Percentiles rank a stretch among this genome's conserved stretches.
phyloP scores from a whole-genome alignment of 2,888 invertebrate genomes.

The Piscicola geometra region DNA sequence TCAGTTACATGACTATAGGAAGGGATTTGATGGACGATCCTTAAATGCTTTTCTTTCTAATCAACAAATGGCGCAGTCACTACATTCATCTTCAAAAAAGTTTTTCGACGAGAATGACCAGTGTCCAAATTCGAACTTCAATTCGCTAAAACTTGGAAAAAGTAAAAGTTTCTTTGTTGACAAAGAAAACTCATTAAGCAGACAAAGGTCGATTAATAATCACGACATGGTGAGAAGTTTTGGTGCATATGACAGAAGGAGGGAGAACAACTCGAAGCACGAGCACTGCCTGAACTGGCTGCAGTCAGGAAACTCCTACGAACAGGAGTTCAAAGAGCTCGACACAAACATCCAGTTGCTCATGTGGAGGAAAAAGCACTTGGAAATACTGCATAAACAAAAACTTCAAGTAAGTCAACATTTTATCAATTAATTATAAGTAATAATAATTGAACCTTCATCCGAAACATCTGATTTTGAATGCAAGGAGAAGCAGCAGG shows the following conservation, averaged over 20 bases:
- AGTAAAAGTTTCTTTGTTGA: too few relatives aligned
- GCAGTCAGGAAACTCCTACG: slow-evolving; percentile 5
- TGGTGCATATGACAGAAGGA: neutral
- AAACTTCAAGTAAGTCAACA: slow-evolving; percentile 28
- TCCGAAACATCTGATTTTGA: too few relatives aligned
- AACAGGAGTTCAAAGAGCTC: slow-evolving; percentile 28
- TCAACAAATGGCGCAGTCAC: too few relatives aligned
- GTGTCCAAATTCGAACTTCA: too few relatives aligned
- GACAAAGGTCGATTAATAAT: neutral
- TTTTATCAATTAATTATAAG: too few relatives aligned
- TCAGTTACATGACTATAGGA: too few relatives aligned
- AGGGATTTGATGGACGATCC: too few relatives aligned
- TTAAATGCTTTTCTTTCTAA: too few relatives aligned
- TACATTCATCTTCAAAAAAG: too few relatives aligned
- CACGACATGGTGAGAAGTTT: slow-evolving; percentile 1
- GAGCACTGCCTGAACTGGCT: slow-evolving; percentile 31
- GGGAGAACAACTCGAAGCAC: neutral
- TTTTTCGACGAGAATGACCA: too few relatives aligned
- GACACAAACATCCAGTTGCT: slow-evolving; percentile 28
- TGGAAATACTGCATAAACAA: slow-evolving; percentile 30
- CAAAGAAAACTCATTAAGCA: neutral
- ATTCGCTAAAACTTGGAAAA: too few relatives aligned
- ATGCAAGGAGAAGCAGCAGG: neutral
- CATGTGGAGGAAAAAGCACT: slow-evolving; percentile 34
- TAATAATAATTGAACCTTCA: too few relatives aligned